Conservation (phyloP, 2,888 invertebrate species). For the Drosophila siamana region DNA sequence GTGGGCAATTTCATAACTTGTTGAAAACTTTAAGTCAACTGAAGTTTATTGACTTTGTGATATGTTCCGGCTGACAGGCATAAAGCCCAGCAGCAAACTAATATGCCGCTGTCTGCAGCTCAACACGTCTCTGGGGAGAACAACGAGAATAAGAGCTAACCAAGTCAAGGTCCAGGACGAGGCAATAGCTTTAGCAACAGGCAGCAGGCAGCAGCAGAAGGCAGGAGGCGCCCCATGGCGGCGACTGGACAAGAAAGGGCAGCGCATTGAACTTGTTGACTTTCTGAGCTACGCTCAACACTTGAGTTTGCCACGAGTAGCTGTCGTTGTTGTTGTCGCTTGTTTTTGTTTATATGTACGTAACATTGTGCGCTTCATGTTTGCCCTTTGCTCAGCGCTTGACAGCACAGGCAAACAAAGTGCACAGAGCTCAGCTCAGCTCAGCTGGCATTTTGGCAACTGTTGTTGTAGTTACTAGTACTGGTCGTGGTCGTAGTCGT, state of each 20-base stretch:
- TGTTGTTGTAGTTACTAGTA: slow-evolving; percentile 1
- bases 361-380: slow-evolving; percentile 40
- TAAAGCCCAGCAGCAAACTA: slow-evolving; percentile 28
- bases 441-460: slow-evolving; percentile 23
- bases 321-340: slow-evolving; percentile 22
- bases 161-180: slow-evolving; percentile 52
- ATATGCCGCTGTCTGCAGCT: slow-evolving; percentile 31
- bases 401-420: slow-evolving; percentile 44
- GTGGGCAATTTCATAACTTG: neutral
- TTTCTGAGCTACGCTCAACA: slow-evolving; percentile 39
- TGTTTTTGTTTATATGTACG: slow-evolving; percentile 29
- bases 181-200: slow-evolving; percentile 18
- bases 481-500: neutral
- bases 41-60: slow-evolving; percentile 12
- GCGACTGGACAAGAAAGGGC: slow-evolving; percentile 41
- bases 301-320: slow-evolving; percentile 51
- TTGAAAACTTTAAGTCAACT: slow-evolving; percentile 27
- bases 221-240: slow-evolving; percentile 39
- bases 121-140: slow-evolving; percentile 27
- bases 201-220: slow-evolving; percentile 56
- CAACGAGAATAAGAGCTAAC: slow-evolving; percentile 19
- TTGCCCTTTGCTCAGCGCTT: slow-evolving; percentile 42
- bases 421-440: slow-evolving; percentile 19
- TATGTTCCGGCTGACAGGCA: slow-evolving; percentile 16
- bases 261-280: slow-evolving; percentile 70